Conservation (phyloP, 2,797 vertebrate genomes). For the Coluber constrictor region DNA sequence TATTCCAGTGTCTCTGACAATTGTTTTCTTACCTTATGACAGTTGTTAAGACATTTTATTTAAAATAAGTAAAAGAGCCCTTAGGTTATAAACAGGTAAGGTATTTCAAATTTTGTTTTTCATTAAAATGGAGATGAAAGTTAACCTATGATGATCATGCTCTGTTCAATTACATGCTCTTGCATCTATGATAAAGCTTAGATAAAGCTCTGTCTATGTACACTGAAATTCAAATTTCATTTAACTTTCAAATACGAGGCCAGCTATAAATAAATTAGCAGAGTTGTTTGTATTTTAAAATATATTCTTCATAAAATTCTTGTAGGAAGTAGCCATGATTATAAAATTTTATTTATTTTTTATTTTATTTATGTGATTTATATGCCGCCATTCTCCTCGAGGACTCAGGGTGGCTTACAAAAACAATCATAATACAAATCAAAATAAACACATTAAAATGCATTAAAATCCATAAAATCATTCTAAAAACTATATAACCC, state of each 20-base stretch:
- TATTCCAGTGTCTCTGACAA: background rate
- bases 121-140: background rate
- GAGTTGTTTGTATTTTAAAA: fast-evolving
- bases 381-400: too few relatives aligned
- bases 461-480: too few relatives aligned
- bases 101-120: background rate
- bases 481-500: too few relatives aligned
- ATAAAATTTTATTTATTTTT: too few relatives aligned
- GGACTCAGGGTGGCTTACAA: too few relatives aligned
- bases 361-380: too few relatives aligned
- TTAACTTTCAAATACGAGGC: background rate
- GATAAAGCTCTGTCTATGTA: background rate
- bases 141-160: background rate
- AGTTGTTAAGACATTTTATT: background rate
- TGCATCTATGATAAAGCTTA: background rate
- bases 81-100: background rate
- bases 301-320: background rate
- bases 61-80: background rate
- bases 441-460: too few relatives aligned
- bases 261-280: background rate
- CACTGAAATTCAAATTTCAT: background rate
- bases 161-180: background rate
- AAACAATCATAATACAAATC: too few relatives aligned
- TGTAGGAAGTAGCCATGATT: background rate
- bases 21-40: background rate